Conservation (phyloP, 1,140 invertebrate genomes). For the Aphaenogaster floridana region DNA sequence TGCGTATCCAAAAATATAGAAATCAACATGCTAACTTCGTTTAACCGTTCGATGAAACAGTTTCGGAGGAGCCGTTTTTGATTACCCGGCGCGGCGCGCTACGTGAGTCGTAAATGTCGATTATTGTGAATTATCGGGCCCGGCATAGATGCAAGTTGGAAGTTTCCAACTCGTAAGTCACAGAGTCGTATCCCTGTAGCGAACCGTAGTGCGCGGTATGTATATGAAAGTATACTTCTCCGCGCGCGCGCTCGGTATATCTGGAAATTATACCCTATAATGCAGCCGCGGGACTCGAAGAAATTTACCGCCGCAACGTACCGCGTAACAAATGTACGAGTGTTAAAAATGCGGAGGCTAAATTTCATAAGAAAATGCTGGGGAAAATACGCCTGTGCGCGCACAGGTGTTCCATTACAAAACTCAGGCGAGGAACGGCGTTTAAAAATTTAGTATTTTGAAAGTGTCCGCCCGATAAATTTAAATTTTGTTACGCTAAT, state of each 20-base stretch:
- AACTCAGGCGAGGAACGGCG: neutral
- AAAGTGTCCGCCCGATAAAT: constrained; percentile 19
- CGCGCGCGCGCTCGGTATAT: constrained; percentile 46
- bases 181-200: constrained; percentile 53
- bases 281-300: constrained; percentile 55
- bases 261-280: constrained; percentile 62
- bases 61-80: constrained; percentile 54
- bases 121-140: constrained; percentile 61
- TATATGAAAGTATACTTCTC: constrained; percentile 46
- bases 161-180: constrained; percentile 64
- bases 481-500: constrained; percentile 20
- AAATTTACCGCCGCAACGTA: constrained; percentile 60
- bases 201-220: constrained; percentile 14
- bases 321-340: constrained; percentile 59
- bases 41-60: constrained; percentile 38
- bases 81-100: constrained; percentile 46
- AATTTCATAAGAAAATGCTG: constrained; percentile 52
- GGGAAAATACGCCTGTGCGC: constrained; percentile 47
- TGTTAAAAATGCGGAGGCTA: constrained; percentile 56
- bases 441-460: constrained; percentile 26
- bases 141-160: constrained; percentile 59
- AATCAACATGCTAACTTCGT: constrained; percentile 25
- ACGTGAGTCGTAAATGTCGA: constrained; percentile 63
- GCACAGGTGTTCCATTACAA: constrained; percentile 55
- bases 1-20: neutral